A percentile compares a stretch with the other conserved stretches of the same genome.
Conservation (phyloP, 2,113 vertebrate genomes). For the Cygnus buccinator region DNA sequence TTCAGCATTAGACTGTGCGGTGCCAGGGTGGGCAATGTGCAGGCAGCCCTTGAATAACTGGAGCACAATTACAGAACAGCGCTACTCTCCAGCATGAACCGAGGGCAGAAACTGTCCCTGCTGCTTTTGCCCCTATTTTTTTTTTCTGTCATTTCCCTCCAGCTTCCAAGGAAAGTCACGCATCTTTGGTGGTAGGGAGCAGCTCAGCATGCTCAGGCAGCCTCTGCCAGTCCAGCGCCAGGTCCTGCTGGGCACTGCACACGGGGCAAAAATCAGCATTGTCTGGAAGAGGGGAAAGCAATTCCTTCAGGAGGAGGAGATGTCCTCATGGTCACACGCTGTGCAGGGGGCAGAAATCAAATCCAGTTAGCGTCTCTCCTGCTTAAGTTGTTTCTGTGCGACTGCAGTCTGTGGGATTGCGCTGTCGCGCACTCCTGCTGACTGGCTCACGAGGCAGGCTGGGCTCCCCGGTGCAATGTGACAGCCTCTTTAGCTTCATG, state of each 20-base stretch:
- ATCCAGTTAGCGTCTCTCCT: background rate
- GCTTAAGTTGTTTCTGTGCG: accelerated
- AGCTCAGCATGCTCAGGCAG: background rate
- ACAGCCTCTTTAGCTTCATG: accelerated
- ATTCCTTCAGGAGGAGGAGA: background rate
- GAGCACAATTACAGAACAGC: background rate
- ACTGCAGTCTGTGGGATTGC: background rate
- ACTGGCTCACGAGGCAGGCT: background rate
- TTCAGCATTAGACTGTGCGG: accelerated
- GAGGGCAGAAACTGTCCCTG: background rate
- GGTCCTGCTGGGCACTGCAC: background rate
- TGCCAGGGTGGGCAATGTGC: background rate
- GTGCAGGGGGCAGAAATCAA: background rate
- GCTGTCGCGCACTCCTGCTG: accelerated
- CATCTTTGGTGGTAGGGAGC: background rate
- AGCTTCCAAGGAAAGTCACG: background rate
- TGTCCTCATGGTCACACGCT: background rate
- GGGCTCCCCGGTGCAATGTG: accelerated
- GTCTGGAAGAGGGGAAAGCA: background rate
- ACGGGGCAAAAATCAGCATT: background rate
- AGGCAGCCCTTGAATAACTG: background rate
- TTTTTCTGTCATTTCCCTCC: background rate
- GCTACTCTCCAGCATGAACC: background rate
- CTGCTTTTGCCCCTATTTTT: background rate
- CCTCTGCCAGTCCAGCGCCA: accelerated